A percentile compares a stretch with the other conserved stretches of the same genome.
These are phyloP conservation scores for Harpalus rubripes DNA, from an alignment of 2,888 invertebrate genomes.

Conservation along the genomic window DNA sequence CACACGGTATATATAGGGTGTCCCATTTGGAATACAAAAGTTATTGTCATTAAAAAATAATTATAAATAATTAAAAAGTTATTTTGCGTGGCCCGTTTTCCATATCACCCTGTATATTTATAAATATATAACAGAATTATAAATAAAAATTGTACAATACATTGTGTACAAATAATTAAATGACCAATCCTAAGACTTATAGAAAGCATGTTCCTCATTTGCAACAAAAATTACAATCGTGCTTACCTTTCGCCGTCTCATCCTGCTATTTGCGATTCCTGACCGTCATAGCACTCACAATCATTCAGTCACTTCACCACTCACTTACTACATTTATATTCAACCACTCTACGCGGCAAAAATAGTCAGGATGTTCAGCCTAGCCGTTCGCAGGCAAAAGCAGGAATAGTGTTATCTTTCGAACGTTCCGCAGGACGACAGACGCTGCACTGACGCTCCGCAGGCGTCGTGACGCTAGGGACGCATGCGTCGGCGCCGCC, in stretches of 20 bases:
- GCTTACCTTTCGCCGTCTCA: slow-evolving; percentile 59
- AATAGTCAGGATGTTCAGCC: background rate
- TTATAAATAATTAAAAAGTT: too few species aligned
- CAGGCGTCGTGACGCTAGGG: background rate
- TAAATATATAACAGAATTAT: too few species aligned
- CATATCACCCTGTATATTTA: too few species aligned
- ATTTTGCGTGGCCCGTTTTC: too few species aligned
- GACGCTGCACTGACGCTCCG: slow-evolving; percentile 54
- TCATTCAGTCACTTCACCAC: background rate
- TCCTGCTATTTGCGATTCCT: slow-evolving; percentile 35
- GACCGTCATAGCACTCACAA: background rate
- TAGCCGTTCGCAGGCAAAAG: background rate
- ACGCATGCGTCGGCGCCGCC: slow-evolving; percentile 62
- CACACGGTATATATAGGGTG: too few species aligned
- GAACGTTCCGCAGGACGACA: slow-evolving; percentile 10
- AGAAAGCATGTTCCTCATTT: too few species aligned
- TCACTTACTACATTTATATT: background rate
- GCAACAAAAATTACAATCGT: background rate
- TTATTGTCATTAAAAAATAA: too few species aligned
- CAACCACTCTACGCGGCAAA: background rate
- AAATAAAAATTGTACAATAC: too few species aligned
- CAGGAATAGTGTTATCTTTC: background rate
- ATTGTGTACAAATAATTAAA: background rate
- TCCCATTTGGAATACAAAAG: too few species aligned
- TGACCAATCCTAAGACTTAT: too few species aligned